Conservation (phyloP, 2,113 vertebrate genomes). For the Poeciliopsis turrubarensis region DNA sequence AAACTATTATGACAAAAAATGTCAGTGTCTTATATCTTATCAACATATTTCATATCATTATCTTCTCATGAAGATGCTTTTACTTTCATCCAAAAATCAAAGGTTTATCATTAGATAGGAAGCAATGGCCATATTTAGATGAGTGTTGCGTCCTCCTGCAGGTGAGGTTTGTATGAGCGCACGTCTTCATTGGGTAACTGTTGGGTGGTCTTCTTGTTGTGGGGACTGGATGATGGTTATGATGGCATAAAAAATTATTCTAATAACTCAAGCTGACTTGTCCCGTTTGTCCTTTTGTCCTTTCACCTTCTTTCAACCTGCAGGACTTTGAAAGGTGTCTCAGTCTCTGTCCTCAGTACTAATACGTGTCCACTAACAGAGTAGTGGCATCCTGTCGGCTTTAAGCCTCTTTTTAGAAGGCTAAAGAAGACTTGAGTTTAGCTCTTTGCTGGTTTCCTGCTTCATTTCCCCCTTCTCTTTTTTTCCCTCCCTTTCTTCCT, state of each 20-base stretch:
- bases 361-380: conserved; percentile 56
- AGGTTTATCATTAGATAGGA: neutral
- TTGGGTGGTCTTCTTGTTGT: neutral
- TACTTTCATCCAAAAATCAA: neutral
- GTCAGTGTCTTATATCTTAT: too few relatives aligned
- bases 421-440: conserved; percentile 29
- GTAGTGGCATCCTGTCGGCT: conserved; percentile 18
- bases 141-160: neutral
- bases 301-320: neutral
- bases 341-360: conserved; percentile 36
- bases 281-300: conserved; percentile 16
- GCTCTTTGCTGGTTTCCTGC: conserved; percentile 72
- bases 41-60: neutral
- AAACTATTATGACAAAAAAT: too few relatives aligned
- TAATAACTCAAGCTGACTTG: conserved; percentile 2
- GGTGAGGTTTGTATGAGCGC: neutral
- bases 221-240: neutral
- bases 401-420: conserved; percentile 17
- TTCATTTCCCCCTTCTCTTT: conserved; percentile 73
- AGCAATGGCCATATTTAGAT: neutral
- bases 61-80: too few relatives aligned
- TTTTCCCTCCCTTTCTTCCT: conserved; percentile 37
- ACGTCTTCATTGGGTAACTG: neutral
- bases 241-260: neutral
- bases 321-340: conserved; percentile 16